Evolutionary conservation across 2,888 invertebrate genomes (phyloP).

Genomic region (Pediacus dermestoides): DNA sequence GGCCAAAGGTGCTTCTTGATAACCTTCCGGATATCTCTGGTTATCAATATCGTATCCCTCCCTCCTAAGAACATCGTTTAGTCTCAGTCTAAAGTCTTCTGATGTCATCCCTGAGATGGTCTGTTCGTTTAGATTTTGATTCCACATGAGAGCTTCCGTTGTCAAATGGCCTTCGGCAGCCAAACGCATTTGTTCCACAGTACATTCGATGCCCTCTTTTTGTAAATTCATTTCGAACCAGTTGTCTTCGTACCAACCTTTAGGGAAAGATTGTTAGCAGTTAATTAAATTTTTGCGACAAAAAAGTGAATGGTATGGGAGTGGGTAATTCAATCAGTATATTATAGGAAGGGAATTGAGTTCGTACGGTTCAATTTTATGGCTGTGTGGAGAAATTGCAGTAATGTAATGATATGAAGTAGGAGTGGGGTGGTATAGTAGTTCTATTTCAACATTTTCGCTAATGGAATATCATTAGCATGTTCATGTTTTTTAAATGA

Average conservation of each 20-base stretch:
- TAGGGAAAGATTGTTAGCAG: too few species aligned
- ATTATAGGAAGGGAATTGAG: too few species aligned
- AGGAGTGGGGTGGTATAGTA: too few species aligned
- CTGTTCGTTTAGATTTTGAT: conserved; percentile 84
- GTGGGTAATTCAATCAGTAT: too few species aligned
- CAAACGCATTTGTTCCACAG: conserved; percentile 85
- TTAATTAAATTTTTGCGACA: too few species aligned
- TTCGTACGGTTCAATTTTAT: too few species aligned
- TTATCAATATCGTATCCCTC: conserved; percentile 84
- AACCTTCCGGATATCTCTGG: conserved; percentile 86
- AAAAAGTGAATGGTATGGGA: too few species aligned
- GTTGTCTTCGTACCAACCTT: conserved; percentile 98
- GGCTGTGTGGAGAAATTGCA: too few species aligned
- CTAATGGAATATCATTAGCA: too few species aligned
- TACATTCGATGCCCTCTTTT: conserved; percentile 87
- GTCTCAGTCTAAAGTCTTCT: conserved; percentile 80
- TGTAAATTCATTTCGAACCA: conserved; percentile 92
- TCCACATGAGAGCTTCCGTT: conserved; percentile 98
- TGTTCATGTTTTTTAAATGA: too few species aligned
- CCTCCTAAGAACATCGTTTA: conserved; percentile 76
- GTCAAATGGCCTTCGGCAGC: conserved; percentile 98
- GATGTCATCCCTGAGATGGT: conserved; percentile 96
- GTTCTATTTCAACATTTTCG: too few species aligned
- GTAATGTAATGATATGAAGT: too few species aligned
- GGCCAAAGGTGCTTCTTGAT: conserved; percentile 96